Base-by-base conservation (phyloP, 2,113 vertebrate genomes). In the Mus pahari region DNA sequence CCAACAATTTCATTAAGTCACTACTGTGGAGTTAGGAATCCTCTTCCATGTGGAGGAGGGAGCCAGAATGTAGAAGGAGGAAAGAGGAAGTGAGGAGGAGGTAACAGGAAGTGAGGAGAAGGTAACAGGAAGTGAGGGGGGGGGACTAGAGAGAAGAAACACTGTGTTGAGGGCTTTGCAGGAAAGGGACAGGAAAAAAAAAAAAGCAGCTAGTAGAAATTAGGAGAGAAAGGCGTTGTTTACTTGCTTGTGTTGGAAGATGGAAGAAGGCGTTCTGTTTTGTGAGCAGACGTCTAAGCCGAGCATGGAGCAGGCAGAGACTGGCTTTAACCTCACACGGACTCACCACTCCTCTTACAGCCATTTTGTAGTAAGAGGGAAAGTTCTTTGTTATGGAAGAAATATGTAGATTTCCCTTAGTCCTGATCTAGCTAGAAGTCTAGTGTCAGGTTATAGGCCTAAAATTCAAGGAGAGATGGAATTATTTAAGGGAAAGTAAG, bases 21-120 rank as follows among this genome's bases (percentile, higher is more conserved):
- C 22, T 20, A 14, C 24, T 28, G 1, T 24, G 45, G 22, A 10
- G 53, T 20, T 26, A 20, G 19, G 5, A 45, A 71, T 22, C 16
- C 26, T 55, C 12, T 8, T 24, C 8, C 70, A 14, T 36, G 26
- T 71, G n/a, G 48, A 53, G 9, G 28, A 82, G 22, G 55, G 55
- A 26, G 17, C 0, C 1, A 11, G 31, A 90, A 39, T 19, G 1
- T 10, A 12, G 10, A 7, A 66, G 10, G 39, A 26, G 19, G 17
- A n/a, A 28, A 26, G 0, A 2, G 14, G 31, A 90, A 36, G 31
- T 3, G 16, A 8, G 13, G 55, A 66, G 26, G 22, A 33, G 62
- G 26, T 28, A 31, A 60, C 0, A 2, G 14, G 24, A 83, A 48
- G 19, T 2, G 7, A 81, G 53, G 8, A 66, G 10, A 60, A 26